Conservation (phyloP, 2,113 vertebrate species). For the Grammomys dolichurus region DNA sequence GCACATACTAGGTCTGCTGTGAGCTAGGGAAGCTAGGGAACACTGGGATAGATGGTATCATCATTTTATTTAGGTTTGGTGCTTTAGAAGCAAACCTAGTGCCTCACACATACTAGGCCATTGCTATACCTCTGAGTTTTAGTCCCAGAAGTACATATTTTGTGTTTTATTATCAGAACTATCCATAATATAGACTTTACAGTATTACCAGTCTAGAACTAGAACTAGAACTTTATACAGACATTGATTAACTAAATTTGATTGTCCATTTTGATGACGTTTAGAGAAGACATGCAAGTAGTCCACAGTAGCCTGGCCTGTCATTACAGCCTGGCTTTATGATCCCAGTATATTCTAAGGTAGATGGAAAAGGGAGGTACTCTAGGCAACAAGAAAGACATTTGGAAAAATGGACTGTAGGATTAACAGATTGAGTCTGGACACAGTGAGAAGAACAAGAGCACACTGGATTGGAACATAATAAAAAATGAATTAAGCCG, state of each 20-base stretch:
- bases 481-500: no score
- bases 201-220: background rate
- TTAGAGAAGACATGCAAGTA: background rate
- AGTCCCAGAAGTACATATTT: background rate
- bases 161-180: background rate
- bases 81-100: background rate
- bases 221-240: background rate
- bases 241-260: background rate
- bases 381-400: background rate
- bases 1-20: accelerated
- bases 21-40: background rate
- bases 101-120: background rate
- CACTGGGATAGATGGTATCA: no score
- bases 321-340: background rate
- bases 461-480: background rate
- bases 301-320: no score
- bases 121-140: no score
- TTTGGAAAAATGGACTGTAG: background rate
- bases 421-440: background rate
- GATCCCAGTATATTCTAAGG: background rate
- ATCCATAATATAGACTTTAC: background rate
- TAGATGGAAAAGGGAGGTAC: background rate
- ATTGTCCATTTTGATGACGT: background rate
- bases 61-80: background rate
- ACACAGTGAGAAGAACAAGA: background rate